These are phyloP conservation scores for Lepidocyrtoides sp. DNA, from an alignment of 2,888 invertebrate species.

Conservation along the genomic window DNA sequence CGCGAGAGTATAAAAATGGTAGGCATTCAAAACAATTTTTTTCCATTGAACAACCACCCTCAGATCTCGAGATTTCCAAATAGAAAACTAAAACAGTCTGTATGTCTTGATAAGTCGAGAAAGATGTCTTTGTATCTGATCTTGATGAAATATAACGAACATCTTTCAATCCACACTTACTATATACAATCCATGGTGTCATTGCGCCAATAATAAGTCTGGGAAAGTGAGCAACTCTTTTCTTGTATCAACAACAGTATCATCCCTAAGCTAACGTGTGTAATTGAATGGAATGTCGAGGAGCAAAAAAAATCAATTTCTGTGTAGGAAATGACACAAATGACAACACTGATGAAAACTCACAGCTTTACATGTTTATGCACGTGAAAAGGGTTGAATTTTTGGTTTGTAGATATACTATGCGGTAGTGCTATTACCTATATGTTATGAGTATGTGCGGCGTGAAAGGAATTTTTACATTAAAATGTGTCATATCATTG, in stretches of 20 bases:
- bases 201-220: neutral
- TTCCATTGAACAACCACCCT: slow-evolving; percentile 37
- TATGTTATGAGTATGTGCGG: too few relatives aligned
- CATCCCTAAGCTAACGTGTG: too few relatives aligned
- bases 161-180: neutral
- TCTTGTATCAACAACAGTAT: neutral
- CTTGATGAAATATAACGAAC: neutral
- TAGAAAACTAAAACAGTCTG: neutral
- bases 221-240: slow-evolving; percentile 34
- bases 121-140: neutral
- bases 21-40: slow-evolving; percentile 59
- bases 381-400: neutral
- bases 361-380: slow-evolving; percentile 2
- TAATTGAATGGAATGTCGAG: neutral
- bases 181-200: too few relatives aligned
- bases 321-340: slow-evolving; percentile 68
- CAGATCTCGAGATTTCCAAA: neutral
- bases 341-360: slow-evolving; percentile 65
- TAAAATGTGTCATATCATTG: too few relatives aligned
- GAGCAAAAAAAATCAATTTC: slow-evolving; percentile 48
- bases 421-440: neutral
- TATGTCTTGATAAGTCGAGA: too few relatives aligned
- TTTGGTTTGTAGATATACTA: neutral
- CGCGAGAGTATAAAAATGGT: slow-evolving; percentile 18
- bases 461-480: neutral